These are phyloP conservation scores for Cotesia vestalis DNA, from an alignment of 1,140 invertebrate genomes.

Conservation along the genomic window DNA sequence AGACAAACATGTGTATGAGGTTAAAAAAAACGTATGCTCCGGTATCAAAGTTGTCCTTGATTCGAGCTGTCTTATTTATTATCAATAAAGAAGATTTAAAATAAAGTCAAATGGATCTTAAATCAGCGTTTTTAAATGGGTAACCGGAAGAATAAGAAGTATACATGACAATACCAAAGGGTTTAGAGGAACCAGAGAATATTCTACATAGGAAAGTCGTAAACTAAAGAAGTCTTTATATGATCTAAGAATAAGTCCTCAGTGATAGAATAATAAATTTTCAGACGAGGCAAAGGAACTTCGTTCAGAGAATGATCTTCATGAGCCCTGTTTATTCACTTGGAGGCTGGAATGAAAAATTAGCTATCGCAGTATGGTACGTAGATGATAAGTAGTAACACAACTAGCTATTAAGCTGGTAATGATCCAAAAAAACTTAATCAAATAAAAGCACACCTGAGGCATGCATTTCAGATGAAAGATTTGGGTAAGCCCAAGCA, in stretches of 20 bases:
- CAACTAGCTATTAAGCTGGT: conserved; percentile 39
- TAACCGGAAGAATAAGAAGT: conserved; percentile 42
- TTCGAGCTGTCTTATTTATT: conserved; percentile 10
- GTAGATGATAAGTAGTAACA: conserved; percentile 41
- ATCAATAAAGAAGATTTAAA: conserved; percentile 48
- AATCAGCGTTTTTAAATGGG: conserved; percentile 55
- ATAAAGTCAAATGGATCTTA: conserved; percentile 52
- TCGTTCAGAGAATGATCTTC: conserved; percentile 39
- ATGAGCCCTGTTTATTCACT: conserved; percentile 43
- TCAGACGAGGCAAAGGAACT: conserved; percentile 27
- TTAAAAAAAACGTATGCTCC: conserved; percentile 37
- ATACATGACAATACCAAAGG: conserved; percentile 43
- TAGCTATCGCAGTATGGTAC: conserved; percentile 29
- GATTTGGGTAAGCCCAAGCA: conserved; percentile 35
- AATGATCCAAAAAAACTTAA: conserved; percentile 7
- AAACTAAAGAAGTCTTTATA: conserved; percentile 44
- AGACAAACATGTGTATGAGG: conserved; percentile 34
- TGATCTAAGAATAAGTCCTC: conserved; percentile 29
- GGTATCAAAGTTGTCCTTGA: conserved; percentile 36
- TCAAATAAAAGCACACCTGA: conserved; percentile 14
- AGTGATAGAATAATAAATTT: conserved; percentile 43
- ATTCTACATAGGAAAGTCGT: neutral
- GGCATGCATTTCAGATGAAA: conserved; percentile 39
- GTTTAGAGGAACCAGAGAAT: conserved; percentile 54
- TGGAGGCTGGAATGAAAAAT: conserved; percentile 35